Conservation (phyloP, 2,113 vertebrate species). For the Prolemur simus region DNA sequence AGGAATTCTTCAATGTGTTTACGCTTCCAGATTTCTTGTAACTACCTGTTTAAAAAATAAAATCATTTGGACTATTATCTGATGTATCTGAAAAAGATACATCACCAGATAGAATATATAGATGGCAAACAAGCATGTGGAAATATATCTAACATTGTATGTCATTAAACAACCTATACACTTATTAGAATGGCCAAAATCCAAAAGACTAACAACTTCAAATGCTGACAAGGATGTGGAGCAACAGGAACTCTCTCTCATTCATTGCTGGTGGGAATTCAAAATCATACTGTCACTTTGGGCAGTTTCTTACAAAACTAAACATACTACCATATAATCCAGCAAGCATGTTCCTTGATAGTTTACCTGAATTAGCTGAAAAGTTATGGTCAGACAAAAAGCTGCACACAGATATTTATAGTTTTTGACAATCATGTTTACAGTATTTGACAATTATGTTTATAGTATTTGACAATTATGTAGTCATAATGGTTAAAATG, state of each 20-base stretch:
- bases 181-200: background rate
- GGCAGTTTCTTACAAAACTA: background rate
- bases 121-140: background rate
- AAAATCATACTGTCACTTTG: background rate
- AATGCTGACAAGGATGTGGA: background rate
- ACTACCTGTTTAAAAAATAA: background rate
- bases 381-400: background rate
- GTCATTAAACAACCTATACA: background rate
- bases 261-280: background rate
- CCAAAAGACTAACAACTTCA: background rate
- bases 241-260: background rate
- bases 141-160: background rate
- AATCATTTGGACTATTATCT: slow-evolving; percentile 1
- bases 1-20: background rate
- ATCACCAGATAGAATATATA: background rate
- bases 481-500: background rate
- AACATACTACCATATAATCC: background rate
- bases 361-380: background rate
- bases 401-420: background rate
- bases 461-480: background rate
- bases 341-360: background rate
- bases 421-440: too few species aligned
- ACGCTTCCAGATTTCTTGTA: slow-evolving; percentile 3
- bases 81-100: background rate
- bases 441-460: background rate